phyloP scores from a whole-genome alignment of 1,140 invertebrate species.

The Drosophila cardini region DNA sequence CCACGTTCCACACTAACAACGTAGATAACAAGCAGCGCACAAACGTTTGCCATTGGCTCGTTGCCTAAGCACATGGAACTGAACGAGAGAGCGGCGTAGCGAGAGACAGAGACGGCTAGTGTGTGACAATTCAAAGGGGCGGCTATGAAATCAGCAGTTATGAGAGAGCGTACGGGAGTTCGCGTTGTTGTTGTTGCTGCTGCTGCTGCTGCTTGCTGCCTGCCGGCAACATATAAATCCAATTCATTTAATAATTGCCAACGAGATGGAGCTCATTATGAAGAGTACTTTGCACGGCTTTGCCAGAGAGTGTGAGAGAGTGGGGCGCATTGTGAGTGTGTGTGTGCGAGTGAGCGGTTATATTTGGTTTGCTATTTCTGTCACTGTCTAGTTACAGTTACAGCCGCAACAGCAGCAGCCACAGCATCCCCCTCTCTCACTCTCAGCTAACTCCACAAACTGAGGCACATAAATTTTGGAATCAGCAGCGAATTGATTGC shows the following conservation, averaged over 20 bases:
- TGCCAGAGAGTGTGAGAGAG: constrained; percentile 39
- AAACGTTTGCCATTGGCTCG: constrained; percentile 64
- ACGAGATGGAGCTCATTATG: constrained; percentile 84
- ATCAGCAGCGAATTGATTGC: constrained; percentile 61
- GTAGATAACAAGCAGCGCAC: constrained; percentile 50
- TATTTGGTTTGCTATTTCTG: constrained; percentile 41
- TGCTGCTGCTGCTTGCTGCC: constrained; percentile 19
- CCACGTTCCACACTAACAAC: constrained; percentile 67
- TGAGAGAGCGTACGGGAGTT: constrained; percentile 3
- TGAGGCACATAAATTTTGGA: constrained; percentile 42
- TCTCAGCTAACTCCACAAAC: too few relatives aligned
- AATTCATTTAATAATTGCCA: constrained; percentile 85
- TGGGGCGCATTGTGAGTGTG: background rate
- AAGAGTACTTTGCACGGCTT: constrained; percentile 82
- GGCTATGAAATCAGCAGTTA: constrained; percentile 20
- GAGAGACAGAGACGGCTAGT: background rate
- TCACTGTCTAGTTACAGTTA: constrained; percentile 42
- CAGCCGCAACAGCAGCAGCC: constrained; percentile 15
- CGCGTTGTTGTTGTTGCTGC: constrained; percentile 7
- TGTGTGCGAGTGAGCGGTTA: constrained; percentile 30
- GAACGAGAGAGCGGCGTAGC: constrained; percentile 3
- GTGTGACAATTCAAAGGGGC: constrained; percentile 28
- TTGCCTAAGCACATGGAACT: background rate
- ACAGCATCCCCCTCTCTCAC: constrained; percentile 4
- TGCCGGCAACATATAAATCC: constrained; percentile 73